These are phyloP conservation scores for Brienomyrus longianalis DNA, from an alignment of 2,113 vertebrate species.

Conservation along the genomic window DNA sequence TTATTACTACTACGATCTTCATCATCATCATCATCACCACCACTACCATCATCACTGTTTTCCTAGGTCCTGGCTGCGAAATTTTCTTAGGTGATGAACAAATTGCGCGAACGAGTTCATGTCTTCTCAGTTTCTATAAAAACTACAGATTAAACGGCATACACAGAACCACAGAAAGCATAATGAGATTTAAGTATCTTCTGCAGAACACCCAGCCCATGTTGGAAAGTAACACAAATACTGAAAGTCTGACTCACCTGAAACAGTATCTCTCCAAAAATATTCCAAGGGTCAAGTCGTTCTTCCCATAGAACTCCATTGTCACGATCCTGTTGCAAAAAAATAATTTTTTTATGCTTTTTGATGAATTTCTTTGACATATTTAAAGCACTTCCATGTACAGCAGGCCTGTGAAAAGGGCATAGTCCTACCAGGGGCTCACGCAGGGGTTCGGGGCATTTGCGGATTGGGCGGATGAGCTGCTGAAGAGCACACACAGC, in stretches of 20 bases:
- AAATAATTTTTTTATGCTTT: no score
- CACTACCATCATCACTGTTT: no score
- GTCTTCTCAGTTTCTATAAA: neutral
- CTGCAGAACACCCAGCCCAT: neutral
- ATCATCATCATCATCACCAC: neutral
- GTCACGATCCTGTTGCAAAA: conserved; percentile 83
- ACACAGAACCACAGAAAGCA: neutral
- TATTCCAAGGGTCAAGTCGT: conserved; percentile 90
- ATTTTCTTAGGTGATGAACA: neutral
- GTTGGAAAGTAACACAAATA: neutral
- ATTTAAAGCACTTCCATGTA: neutral
- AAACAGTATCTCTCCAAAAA: conserved; percentile 97
- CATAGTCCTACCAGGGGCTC: conserved; percentile 80
- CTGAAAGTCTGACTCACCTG: conserved; percentile 60
- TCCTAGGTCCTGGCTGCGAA: neutral
- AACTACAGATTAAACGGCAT: neutral
- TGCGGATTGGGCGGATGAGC: conserved; percentile 85
- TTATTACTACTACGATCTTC: neutral
- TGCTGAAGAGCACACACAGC: conserved; percentile 96
- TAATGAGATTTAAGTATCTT: neutral
- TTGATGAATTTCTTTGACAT: neutral
- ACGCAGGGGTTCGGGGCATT: conserved; percentile 95
- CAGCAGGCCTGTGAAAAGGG: neutral
- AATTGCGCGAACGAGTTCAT: neutral
- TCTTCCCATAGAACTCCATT: conserved; percentile 98